Evolutionary conservation across 2,797 vertebrate species (phyloP).

Genomic region (Clarias fuscus): DNA sequence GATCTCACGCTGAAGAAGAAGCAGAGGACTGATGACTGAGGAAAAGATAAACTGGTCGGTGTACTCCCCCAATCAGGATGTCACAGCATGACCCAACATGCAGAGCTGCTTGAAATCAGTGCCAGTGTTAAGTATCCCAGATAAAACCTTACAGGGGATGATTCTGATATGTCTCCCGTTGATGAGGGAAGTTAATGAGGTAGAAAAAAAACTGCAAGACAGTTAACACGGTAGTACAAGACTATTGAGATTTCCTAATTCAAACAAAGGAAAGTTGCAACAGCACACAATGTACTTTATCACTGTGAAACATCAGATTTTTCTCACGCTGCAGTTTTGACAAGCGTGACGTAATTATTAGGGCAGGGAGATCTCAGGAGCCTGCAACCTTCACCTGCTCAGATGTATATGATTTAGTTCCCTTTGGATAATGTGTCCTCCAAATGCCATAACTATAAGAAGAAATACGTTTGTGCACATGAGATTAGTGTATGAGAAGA

Average conservation of each 20-base stretch:
- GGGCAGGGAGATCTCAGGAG: no score
- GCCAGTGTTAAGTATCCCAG: not conserved
- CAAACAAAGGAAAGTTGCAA: not conserved
- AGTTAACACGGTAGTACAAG: not conserved
- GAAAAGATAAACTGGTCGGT: constrained; percentile 8
- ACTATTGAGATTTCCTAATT: not conserved
- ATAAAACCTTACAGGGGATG: not conserved
- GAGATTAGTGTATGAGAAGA: not conserved
- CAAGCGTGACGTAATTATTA: not conserved
- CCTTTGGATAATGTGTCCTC: no score
- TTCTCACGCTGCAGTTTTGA: not conserved
- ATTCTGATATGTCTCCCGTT: not conserved
- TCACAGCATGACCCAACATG: constrained; percentile 29
- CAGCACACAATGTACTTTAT: not conserved
- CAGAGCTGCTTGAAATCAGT: constrained; percentile 1
- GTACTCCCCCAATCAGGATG: not conserved
- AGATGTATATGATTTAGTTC: no score
- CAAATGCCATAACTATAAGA: no score
- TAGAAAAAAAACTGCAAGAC: not conserved
- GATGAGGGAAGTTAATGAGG: constrained; percentile 11
- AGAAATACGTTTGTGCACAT: not conserved
- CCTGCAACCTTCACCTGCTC: no score
- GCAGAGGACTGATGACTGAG: not conserved
- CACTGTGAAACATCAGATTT: not conserved
- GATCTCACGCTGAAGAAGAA: constrained; percentile 18